Conservation (phyloP, 2,888 invertebrate species). For the Diplazon laetatorius region DNA sequence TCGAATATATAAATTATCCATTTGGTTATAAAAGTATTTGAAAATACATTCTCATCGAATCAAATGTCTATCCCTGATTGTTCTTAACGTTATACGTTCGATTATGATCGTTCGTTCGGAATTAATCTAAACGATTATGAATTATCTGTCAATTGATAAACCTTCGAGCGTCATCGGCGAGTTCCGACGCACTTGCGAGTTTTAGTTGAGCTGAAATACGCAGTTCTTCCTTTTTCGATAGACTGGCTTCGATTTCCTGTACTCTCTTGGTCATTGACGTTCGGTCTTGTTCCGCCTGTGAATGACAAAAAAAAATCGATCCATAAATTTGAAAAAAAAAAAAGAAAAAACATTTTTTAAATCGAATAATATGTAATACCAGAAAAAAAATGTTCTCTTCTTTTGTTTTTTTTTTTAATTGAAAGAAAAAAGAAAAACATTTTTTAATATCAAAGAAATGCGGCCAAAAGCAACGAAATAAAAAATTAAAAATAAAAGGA, state of each 20-base stretch:
- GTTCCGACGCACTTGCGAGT: slow-evolving; percentile 87
- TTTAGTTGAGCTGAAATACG: slow-evolving; percentile 86
- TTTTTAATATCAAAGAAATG: too few species aligned
- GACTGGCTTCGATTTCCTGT: slow-evolving; percentile 87
- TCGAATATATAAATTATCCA: too few species aligned
- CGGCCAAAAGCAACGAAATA: too few species aligned
- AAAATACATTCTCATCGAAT: too few species aligned
- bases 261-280: slow-evolving; percentile 87
- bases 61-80: too few species aligned
- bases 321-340: too few species aligned
- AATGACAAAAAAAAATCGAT: too few species aligned
- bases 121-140: too few species aligned
- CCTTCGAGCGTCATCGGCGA: slow-evolving; percentile 89
- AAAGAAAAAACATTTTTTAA: neutral
- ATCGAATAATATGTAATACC: neutral
- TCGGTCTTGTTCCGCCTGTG: slow-evolving; percentile 87
- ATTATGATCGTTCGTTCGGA: neutral
- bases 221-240: slow-evolving; percentile 87
- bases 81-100: too few species aligned
- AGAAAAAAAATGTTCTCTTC: neutral
- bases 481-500: too few species aligned
- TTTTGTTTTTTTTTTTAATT: neutral
- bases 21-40: too few species aligned
- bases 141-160: slow-evolving; percentile 72
- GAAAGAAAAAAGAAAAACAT: neutral